Evolutionary conservation across 2,797 vertebrate genomes (phyloP).

Genomic region (Pogoniulus pusillus): DNA sequence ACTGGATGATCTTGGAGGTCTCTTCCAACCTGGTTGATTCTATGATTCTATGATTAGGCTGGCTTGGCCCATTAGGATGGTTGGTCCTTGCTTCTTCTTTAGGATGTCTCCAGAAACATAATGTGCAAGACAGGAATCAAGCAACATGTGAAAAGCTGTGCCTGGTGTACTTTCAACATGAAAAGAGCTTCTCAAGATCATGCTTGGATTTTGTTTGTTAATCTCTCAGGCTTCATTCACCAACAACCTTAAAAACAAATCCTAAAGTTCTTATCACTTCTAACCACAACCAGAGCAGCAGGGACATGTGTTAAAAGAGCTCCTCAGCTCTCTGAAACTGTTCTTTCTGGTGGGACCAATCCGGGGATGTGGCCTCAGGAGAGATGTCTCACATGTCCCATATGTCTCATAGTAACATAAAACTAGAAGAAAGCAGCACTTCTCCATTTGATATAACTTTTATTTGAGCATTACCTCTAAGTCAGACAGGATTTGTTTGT

Average conservation of each 20-base stretch:
- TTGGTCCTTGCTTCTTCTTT: not conserved
- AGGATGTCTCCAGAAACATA: not conserved
- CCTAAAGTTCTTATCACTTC: not conserved
- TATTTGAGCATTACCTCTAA: too few species aligned
- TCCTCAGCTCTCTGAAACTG: not conserved
- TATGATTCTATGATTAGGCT: too few species aligned
- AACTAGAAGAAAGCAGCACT: fast-evolving
- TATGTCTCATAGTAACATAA: not conserved
- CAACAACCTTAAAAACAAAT: not conserved
- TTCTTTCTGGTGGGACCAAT: not conserved
- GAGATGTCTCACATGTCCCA: not conserved
- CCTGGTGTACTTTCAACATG: not conserved
- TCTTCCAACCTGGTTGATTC: too few species aligned
- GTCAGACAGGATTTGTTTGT: too few species aligned
- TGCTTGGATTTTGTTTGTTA: not conserved
- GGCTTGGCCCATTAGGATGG: too few species aligned
- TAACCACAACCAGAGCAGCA: not conserved
- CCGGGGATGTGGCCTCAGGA: not conserved
- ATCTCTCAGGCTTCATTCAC: not conserved
- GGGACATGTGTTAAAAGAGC: not conserved
- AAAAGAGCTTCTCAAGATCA: not conserved
- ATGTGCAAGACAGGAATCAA: not conserved
- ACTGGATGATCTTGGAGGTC: too few species aligned
- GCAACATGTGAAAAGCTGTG: not conserved
- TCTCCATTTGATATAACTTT: not conserved